Evolutionary conservation across 2,797 vertebrate genomes (phyloP), one percentile per base, ranked within the genome.

Genomic region (Sphaeramia orbicularis): DNA sequence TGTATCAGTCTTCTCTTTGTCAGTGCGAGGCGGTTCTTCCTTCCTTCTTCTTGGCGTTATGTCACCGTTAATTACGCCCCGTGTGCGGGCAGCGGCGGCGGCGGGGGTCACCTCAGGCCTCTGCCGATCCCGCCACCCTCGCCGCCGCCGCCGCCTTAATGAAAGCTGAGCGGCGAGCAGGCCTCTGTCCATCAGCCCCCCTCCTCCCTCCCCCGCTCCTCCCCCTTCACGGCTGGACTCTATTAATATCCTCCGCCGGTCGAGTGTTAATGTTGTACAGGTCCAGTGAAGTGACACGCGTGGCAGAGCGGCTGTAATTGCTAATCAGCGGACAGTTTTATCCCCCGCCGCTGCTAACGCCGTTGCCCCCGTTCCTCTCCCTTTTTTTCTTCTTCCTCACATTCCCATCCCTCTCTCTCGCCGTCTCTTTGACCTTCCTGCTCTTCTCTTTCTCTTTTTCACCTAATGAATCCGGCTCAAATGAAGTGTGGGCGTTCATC

Each of bases 261-360:
- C 2, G 21, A 49, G 81, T 77, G 91, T 91, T 94, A 93, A 94
- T 92, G 92, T 86, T 86, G 92, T 69, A 75, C 89, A 89, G 90
- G 90, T 91, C 89, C 89, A 86, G 82, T 76, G 89, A 87, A 91
- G 91, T 93, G 94, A 94, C 93, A 93, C 86, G 84, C 83, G 86
- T 89, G 72, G 84, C 85, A 83, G 84, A 83, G 16, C 77, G 40
- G 47, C 84, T 80, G 71, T 92, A 93, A 93, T 94, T 93, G 90
- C 92, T 94, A 94, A 94, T 94, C 93, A 94, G 88, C 12, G 70
- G 92, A 90, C 89, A 83, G 88, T 92, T 92, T 90, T 90, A 92
- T 89, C 84, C 73, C 72, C 73, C 68, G 1, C 84, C 73, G 70
- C 73, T 68, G 1, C 47, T 27, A 0, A 11, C 38, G 6, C 2